Evolutionary conservation across 2,888 invertebrate species (phyloP).

Genomic region (Phengaris arion): DNA sequence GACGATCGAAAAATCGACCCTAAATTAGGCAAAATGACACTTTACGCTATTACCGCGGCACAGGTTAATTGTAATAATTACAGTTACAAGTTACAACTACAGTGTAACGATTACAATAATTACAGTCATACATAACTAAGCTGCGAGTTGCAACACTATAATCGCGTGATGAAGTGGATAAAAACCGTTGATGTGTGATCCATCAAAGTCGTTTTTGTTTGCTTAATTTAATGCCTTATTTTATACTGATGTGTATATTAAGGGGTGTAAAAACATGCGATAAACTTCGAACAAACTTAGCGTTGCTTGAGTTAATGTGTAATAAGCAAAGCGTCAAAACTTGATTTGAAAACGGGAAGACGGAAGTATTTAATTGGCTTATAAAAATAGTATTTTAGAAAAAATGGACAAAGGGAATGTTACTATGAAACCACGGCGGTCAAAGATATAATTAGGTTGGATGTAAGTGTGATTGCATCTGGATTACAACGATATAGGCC

Average conservation of each 20-base stretch:
- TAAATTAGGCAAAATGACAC: background rate
- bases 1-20: no score
- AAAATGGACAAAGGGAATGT: no score
- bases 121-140: background rate
- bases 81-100: no score
- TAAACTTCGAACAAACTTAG: background rate
- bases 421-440: no score
- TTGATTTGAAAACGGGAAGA: background rate
- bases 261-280: slow-evolving; percentile 20
- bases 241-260: slow-evolving; percentile 15
- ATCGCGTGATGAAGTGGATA: slow-evolving; percentile 25
- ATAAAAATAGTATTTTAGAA: background rate
- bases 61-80: slow-evolving; percentile 9
- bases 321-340: background rate
- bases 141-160: background rate
- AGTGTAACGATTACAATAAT: background rate
- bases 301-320: background rate
- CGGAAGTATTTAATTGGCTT: background rate
- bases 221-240: slow-evolving; percentile 21
- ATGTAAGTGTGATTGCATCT: background rate
- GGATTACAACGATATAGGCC: no score
- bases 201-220: slow-evolving; percentile 27
- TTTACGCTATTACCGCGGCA: background rate
- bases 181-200: slow-evolving; percentile 19
- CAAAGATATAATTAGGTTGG: background rate